Evolutionary conservation across 2,113 vertebrate species (phyloP).

Genomic region (Otocyon megalotis): DNA sequence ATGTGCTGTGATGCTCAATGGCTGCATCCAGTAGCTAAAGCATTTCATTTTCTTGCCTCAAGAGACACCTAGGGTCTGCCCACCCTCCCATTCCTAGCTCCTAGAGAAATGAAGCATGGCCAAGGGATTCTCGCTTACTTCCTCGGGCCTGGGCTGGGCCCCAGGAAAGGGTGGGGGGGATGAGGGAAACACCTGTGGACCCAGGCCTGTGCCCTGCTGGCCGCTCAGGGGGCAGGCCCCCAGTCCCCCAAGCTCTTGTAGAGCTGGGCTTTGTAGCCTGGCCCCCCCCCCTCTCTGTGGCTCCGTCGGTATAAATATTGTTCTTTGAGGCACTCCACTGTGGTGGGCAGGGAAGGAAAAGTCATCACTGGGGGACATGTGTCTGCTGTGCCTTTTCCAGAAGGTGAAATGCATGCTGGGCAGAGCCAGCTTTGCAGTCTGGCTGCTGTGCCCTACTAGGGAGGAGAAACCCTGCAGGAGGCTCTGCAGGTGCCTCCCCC

Average conservation of each 20-base stretch:
- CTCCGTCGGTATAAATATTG: neutral
- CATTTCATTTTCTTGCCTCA: neutral
- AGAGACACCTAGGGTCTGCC: neutral
- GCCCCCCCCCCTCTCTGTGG: rapidly evolving
- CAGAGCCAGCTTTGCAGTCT: neutral
- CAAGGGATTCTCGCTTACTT: neutral
- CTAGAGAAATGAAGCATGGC: neutral
- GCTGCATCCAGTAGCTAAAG: neutral
- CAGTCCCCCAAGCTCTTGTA: too few species aligned
- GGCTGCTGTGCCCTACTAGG: neutral
- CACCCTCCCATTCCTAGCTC: neutral
- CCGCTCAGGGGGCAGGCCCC: rapidly evolving
- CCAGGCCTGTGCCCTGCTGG: neutral
- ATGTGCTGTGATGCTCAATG: rapidly evolving
- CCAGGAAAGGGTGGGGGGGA: neutral
- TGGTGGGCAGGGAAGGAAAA: neutral
- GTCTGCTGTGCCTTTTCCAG: neutral
- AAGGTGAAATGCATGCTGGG: neutral
- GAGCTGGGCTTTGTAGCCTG: neutral
- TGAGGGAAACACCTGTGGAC: neutral
- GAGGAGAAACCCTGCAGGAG: neutral
- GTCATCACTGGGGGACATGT: neutral
- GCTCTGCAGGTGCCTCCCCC: neutral
- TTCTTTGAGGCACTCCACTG: neutral
- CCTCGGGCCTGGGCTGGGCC: neutral